These are phyloP conservation scores for Microvelia longipes DNA, from an alignment of 1,140 invertebrate species.

Conservation along the genomic window DNA sequence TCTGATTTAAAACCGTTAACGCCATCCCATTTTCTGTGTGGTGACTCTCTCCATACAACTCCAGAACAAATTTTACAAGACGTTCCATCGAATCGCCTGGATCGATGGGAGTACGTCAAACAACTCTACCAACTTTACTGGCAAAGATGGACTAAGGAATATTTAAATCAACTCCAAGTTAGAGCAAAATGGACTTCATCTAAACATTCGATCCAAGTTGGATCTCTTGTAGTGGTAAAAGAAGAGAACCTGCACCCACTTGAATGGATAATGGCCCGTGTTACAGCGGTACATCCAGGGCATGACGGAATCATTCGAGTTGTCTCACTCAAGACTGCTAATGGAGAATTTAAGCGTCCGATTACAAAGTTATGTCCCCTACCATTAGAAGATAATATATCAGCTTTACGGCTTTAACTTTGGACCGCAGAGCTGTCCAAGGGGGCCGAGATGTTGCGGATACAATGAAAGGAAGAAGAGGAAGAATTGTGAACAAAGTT, in stretches of 20 bases:
- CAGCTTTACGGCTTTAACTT: too few relatives aligned
- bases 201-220: slow-evolving; percentile 18
- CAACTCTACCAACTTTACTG: slow-evolving; percentile 24
- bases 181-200: slow-evolving; percentile 19
- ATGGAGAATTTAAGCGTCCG: slow-evolving; percentile 21
- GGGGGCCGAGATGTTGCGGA: too few relatives aligned
- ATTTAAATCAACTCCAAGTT: slow-evolving; percentile 23
- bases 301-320: slow-evolving; percentile 24
- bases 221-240: slow-evolving; percentile 26
- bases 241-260: slow-evolving; percentile 25
- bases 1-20: slow-evolving; percentile 19
- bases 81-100: slow-evolving; percentile 15
- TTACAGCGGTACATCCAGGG: slow-evolving; percentile 24
- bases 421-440: too few relatives aligned
- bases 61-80: slow-evolving; percentile 22
- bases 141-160: slow-evolving; percentile 25
- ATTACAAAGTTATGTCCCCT: slow-evolving; percentile 16
- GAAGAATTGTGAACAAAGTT: too few relatives aligned
- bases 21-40: slow-evolving; percentile 25
- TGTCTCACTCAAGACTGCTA: slow-evolving; percentile 22
- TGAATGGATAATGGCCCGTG: slow-evolving; percentile 25
- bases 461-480: too few relatives aligned
- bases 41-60: slow-evolving; percentile 22
- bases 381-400: slow-evolving; percentile 5
- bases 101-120: slow-evolving; percentile 19